Conservation (phyloP, 2,888 invertebrate genomes). For the Marasmarcha lunaedactyla region DNA sequence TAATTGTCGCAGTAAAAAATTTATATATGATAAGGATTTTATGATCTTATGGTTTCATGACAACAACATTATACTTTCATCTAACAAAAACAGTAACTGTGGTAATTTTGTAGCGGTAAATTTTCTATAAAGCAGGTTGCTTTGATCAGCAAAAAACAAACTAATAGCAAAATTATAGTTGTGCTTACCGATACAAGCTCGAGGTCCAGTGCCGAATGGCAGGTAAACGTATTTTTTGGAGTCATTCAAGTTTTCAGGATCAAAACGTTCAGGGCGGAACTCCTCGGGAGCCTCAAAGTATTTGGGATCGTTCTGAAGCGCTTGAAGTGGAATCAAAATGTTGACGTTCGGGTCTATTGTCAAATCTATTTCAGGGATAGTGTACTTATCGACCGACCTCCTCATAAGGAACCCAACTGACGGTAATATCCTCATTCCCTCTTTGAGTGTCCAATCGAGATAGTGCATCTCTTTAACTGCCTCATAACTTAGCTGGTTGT, state of each 20-base stretch:
- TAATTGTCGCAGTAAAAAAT: too few relatives aligned
- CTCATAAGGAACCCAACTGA: slow-evolving; percentile 17
- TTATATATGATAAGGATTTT: too few relatives aligned
- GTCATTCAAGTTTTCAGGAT: slow-evolving; percentile 8
- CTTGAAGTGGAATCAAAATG: slow-evolving; percentile 21
- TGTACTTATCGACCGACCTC: slow-evolving; percentile 17
- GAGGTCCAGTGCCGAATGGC: slow-evolving; percentile 24
- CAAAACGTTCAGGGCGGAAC: slow-evolving; percentile 24
- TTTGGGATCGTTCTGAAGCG: slow-evolving; percentile 21
- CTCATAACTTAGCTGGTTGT: slow-evolving; percentile 24
- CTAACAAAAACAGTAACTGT: too few relatives aligned
- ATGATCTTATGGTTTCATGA: too few relatives aligned
- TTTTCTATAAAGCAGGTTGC: too few relatives aligned
- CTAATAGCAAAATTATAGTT: too few relatives aligned
- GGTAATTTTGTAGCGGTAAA: too few relatives aligned
- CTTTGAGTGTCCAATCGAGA: slow-evolving; percentile 25
- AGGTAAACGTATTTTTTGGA: slow-evolving; percentile 18
- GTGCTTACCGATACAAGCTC: slow-evolving; percentile 20
- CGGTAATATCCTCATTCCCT: slow-evolving; percentile 21
- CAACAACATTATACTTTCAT: too few relatives aligned
- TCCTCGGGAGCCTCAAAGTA: slow-evolving; percentile 21
- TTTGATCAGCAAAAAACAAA: too few relatives aligned
- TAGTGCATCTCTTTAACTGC: slow-evolving; percentile 27
- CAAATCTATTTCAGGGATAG: slow-evolving; percentile 19
- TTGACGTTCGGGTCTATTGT: slow-evolving; percentile 20